These are phyloP conservation scores for Sebastes miniatus DNA, from an alignment of 2,797 vertebrate genomes.

Conservation along the genomic window DNA sequence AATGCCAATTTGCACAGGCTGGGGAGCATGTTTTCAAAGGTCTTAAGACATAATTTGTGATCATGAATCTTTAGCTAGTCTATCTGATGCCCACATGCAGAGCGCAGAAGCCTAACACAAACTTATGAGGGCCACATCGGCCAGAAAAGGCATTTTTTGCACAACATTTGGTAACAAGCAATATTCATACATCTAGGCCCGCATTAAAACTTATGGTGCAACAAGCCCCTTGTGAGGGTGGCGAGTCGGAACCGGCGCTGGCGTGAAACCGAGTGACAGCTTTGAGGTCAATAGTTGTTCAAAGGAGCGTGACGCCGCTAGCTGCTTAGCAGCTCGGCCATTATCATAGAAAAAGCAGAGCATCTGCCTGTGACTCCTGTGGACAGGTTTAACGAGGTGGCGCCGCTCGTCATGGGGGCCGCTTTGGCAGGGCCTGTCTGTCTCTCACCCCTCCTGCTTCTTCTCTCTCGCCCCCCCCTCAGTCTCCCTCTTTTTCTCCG, in stretches of 20 bases:
- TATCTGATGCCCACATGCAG: slow-evolving; percentile 35
- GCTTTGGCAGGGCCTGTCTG: slow-evolving; percentile 55
- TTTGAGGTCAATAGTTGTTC: slow-evolving; percentile 67
- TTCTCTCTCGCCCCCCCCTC: neutral
- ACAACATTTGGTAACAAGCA: slow-evolving; percentile 4
- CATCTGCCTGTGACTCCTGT: slow-evolving; percentile 67
- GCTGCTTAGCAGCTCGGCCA: slow-evolving; percentile 62
- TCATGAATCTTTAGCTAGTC: slow-evolving; percentile 33
- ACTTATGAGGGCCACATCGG: neutral
- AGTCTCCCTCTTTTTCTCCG: neutral
- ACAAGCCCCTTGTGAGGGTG: slow-evolving; percentile 32
- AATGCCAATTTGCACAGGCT: slow-evolving; percentile 61
- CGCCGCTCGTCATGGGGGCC: slow-evolving; percentile 49
- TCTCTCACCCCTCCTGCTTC: slow-evolving; percentile 18
- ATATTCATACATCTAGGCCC: slow-evolving; percentile 18
- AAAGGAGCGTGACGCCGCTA: slow-evolving; percentile 64
- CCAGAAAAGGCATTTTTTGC: slow-evolving; percentile 3
- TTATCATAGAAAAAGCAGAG: slow-evolving; percentile 71
- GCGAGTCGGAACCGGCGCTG: slow-evolving; percentile 39
- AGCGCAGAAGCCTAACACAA: neutral
- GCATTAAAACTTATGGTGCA: slow-evolving; percentile 33
- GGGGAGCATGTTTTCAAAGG: slow-evolving; percentile 52
- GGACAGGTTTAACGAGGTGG: slow-evolving; percentile 74
- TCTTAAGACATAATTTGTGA: slow-evolving; percentile 58
- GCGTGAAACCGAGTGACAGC: slow-evolving; percentile 49